Conservation (phyloP, 2,797 vertebrate genomes). For the Syngnathus acus region DNA sequence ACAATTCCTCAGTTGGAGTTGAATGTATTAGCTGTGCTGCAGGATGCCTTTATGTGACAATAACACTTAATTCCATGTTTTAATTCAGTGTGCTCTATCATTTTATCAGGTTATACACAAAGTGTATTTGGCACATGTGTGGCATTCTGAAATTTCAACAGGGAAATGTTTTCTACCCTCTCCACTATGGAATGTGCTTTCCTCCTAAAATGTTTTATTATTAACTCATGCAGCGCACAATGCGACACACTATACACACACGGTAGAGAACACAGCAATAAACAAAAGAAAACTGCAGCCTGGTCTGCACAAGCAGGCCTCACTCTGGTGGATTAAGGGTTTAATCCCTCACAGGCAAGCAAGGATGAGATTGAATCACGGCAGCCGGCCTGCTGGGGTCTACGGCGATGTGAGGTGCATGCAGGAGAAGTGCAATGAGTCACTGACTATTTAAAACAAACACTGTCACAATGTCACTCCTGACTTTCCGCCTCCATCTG, state of each 20-base stretch:
- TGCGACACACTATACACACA: too few species aligned
- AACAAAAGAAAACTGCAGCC: conserved; percentile 33
- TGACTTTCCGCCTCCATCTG: not conserved
- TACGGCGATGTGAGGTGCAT: conserved; percentile 28
- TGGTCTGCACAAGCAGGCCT: conserved; percentile 36
- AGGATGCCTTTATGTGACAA: conserved; percentile 17
- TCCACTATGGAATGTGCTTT: not conserved
- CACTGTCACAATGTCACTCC: not conserved
- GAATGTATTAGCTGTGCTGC: conserved; percentile 22
- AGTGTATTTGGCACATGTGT: not conserved
- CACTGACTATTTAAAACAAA: conserved; percentile 19
- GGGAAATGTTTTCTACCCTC: not conserved
- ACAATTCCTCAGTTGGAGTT: conserved; percentile 15
- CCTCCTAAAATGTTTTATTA: conserved; percentile 4
- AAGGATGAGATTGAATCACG: conserved; percentile 55
- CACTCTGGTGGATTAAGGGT: conserved; percentile 59
- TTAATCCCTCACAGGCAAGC: conserved; percentile 64
- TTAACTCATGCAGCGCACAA: conserved; percentile 4
- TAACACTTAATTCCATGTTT: conserved; percentile 17
- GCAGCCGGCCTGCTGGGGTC: conserved; percentile 33
- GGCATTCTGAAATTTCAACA: not conserved
- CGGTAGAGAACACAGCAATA: conserved; percentile 10
- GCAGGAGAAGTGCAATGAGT: conserved; percentile 35
- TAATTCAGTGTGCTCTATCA: not conserved
- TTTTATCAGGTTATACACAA: not conserved